Percentiles rank a stretch among this genome's conserved stretches.
These are phyloP conservation scores for Axea sp. DNA, from an alignment of 2,888 invertebrate genomes.

Conservation along the genomic window DNA sequence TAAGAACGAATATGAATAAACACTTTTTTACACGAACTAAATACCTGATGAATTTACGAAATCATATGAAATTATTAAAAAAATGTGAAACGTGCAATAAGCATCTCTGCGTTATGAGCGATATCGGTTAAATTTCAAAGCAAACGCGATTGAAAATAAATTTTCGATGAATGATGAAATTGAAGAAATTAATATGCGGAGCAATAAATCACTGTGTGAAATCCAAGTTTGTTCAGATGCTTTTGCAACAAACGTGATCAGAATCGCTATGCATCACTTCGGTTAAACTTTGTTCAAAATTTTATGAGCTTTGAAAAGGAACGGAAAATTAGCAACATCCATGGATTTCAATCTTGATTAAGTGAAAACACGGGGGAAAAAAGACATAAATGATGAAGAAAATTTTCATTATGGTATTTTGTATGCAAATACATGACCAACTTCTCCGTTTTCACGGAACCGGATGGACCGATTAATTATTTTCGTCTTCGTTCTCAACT, in stretches of 20 bases:
- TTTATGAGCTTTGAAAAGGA: constrained; percentile 35
- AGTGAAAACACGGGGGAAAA: constrained; percentile 31
- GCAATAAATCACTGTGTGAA: constrained; percentile 48
- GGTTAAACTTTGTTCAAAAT: constrained; percentile 57
- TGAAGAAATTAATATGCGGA: constrained; percentile 49
- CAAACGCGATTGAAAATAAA: constrained; percentile 37
- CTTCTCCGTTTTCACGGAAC: constrained; percentile 51
- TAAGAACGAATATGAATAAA: no score
- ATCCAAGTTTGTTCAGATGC: constrained; percentile 50
- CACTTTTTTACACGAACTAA: no score
- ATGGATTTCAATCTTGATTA: constrained; percentile 69
- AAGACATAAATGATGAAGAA: constrained; percentile 61
- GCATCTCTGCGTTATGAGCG: no score
- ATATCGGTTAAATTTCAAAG: background rate
- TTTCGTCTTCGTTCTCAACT: constrained; percentile 58
- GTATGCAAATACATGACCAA: constrained; percentile 60
- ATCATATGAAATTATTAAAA: no score
- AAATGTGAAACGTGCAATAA: no score
- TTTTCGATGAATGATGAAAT: constrained; percentile 37
- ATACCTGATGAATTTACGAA: no score
- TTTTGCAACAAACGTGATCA: constrained; percentile 37
- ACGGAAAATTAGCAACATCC: constrained; percentile 69
- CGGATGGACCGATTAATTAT: constrained; percentile 70
- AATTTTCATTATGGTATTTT: constrained; percentile 63
- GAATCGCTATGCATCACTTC: constrained; percentile 33